phyloP scores from a whole-genome alignment of 2,797 vertebrate genomes.

The Eulemur coronatus region DNA sequence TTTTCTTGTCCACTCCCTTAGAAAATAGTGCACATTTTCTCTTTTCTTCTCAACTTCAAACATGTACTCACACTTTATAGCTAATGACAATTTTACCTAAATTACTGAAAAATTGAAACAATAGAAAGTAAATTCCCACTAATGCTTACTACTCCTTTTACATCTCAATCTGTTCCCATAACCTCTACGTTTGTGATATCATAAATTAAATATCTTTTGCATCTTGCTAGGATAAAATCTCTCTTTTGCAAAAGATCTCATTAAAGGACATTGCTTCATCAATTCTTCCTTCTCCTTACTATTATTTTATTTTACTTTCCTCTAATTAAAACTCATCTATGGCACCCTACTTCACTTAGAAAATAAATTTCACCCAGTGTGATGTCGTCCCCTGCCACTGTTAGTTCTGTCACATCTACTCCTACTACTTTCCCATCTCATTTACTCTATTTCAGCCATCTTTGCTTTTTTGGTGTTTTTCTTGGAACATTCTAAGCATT shows the following conservation, averaged over 20 bases:
- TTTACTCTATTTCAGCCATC: neutral
- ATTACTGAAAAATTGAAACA: neutral
- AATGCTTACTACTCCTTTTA: neutral
- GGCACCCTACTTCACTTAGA: neutral
- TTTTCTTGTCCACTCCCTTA: neutral
- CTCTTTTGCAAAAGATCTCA: neutral
- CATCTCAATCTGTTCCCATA: neutral
- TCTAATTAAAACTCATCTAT: neutral
- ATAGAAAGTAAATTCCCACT: neutral
- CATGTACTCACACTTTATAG: neutral
- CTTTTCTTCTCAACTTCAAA: neutral
- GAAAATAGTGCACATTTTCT: neutral
- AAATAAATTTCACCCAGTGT: neutral
- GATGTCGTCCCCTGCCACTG: neutral
- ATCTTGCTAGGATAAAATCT: neutral
- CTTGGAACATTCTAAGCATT: neutral
- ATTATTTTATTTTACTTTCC: neutral
- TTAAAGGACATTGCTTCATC: neutral
- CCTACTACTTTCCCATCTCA: rapidly evolving
- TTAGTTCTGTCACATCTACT: neutral
- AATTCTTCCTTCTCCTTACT: neutral
- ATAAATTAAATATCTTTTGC: neutral
- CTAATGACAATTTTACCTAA: neutral
- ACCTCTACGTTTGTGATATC: neutral
- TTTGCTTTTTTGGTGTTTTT: neutral